Conservation (phyloP, 2,888 invertebrate genomes). For the Augochlorella aurata region DNA sequence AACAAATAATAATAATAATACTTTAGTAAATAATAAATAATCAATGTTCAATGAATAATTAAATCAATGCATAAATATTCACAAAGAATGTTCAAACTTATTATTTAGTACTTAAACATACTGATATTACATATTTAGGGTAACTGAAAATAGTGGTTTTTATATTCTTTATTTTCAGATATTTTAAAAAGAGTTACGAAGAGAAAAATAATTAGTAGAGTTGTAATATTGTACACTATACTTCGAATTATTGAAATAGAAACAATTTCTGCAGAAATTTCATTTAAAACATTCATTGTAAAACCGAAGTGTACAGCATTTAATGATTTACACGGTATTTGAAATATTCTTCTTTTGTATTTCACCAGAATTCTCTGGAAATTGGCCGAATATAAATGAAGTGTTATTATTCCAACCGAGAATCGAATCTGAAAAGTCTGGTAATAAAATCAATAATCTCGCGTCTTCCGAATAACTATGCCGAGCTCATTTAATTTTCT, state of each 20-base stretch:
- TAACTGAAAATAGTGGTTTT: neutral
- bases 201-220: too few species aligned
- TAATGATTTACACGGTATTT: neutral
- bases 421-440: neutral
- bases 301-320: neutral
- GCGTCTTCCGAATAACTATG: neutral
- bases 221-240: neutral
- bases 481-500: neutral
- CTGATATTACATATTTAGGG: neutral
- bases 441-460: neutral
- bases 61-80: too few species aligned
- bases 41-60: too few species aligned
- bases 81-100: neutral
- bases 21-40: too few species aligned
- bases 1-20: neutral
- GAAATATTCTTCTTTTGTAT: neutral
- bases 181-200: too few species aligned
- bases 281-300: neutral
- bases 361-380: neutral
- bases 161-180: too few species aligned
- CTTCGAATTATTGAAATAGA: neutral
- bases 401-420: neutral
- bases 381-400: neutral
- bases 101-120: neutral
- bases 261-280: too few species aligned